Base-by-base conservation (phyloP, 2,113 vertebrate genomes). In the Rhinogobius similis region DNA sequence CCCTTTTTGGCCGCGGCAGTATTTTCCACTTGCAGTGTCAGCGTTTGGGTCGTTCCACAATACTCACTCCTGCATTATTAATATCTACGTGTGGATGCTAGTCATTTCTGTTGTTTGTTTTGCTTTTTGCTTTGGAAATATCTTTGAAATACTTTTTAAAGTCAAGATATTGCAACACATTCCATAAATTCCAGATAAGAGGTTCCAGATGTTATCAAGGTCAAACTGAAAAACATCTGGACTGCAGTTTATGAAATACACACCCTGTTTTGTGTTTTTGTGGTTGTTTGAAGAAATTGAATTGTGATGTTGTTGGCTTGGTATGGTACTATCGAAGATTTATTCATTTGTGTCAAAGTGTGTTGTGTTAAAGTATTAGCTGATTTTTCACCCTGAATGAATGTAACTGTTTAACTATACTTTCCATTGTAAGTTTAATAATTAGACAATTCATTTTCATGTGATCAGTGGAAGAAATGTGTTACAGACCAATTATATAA, bases 131-230 rank as follows among this genome's bases (percentile, higher is more conserved):
- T 18, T 58, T 29, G 55, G 12, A 55, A 58, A 29, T 38, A 38
- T 8, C 14, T 59, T 20, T 58, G 1, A 36, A 36, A 36, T 8
- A 36, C 16, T 58, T 18, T 58, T 61, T 38, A 38, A 2, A 4
- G 29, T n/a, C 4, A 4, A 21, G 38, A 61, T n/a, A 38, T 38
- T 11, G 10, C 29, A 32, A 10, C 58, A 36, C 29, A 61, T 61
- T 61, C 27, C 56, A 20, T 27, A 56, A 56, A 59, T 32, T 59
- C 27, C 58, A 61, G 58, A 38, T 36, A 58, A 58, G 24, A 27
- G 14, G 55, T 58, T 58, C 55, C 55, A 58, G 55, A 58, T 29
- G 53, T 6, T 46, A 55, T 55, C 52, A 10, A 21, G n/a, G 53
- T 13, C 21, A 12, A 32, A n/a, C 27, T 29, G 29, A 61, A 3